A percentile compares a stretch with the other conserved stretches of the same genome.
These are phyloP conservation scores for Homarus americanus DNA, from an alignment of 1,140 invertebrate genomes.

Conservation along the genomic window DNA sequence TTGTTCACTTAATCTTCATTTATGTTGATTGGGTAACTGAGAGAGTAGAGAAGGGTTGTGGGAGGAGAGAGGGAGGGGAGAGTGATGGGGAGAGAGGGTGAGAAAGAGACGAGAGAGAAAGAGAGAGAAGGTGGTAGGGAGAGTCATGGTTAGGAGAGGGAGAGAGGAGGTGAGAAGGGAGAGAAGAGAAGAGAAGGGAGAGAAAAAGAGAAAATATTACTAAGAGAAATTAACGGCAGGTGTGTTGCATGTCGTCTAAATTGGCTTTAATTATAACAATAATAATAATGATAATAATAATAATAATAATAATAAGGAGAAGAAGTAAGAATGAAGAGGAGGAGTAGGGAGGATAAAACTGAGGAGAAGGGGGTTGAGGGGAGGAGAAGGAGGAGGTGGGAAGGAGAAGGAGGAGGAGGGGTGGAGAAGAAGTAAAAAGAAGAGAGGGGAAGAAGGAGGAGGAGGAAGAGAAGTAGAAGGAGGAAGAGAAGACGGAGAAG, in stretches of 20 bases:
- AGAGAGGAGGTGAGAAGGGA: background rate
- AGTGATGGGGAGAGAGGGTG: background rate
- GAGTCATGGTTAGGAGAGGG: background rate
- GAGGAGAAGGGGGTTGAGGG: too few relatives aligned
- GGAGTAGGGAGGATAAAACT: too few relatives aligned
- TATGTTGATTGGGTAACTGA: too few relatives aligned
- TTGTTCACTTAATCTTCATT: too few relatives aligned
- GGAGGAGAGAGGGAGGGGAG: background rate
- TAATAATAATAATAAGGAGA: too few relatives aligned
- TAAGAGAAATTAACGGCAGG: too few relatives aligned
- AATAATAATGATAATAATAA: too few relatives aligned
- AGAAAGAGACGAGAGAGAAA: background rate
- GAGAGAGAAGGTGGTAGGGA: constrained; percentile 11
- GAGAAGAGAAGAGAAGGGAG: background rate
- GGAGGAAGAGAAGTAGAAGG: background rate
- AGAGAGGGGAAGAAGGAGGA: background rate
- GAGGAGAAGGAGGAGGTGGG: background rate
- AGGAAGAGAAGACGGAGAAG: background rate
- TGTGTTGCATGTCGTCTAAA: too few relatives aligned
- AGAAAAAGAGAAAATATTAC: background rate
- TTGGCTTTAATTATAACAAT: too few relatives aligned
- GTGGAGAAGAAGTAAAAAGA: background rate
- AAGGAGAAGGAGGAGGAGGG: background rate
- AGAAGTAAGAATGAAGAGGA: too few relatives aligned
- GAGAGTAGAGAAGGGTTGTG: too few relatives aligned